Evolutionary conservation across 2,888 invertebrate genomes (phyloP).

Genomic region (Drosophila barbarae): DNA sequence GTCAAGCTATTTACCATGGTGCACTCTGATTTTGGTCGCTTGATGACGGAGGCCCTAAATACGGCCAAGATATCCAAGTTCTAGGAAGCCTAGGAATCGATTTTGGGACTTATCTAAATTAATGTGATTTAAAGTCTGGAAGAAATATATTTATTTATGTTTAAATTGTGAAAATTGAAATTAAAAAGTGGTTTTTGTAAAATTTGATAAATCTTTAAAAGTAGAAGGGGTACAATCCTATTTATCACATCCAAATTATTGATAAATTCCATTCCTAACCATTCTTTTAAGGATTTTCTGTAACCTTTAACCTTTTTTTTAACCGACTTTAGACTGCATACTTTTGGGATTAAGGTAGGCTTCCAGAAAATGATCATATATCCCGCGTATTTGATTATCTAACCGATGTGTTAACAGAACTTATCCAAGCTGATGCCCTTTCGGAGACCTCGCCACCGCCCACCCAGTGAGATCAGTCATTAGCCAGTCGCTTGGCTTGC

Average conservation of each 20-base stretch:
- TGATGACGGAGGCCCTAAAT: conserved; percentile 84
- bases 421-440: conserved; percentile 19
- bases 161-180: not conserved
- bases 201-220: not conserved
- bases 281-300: too few species aligned
- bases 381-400: conserved; percentile 15
- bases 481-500: conserved; percentile 42
- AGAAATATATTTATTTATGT: not conserved
- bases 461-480: conserved; percentile 23
- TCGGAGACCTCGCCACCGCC: conserved; percentile 13
- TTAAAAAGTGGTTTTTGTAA: not conserved
- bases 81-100: conserved; percentile 15
- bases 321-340: not conserved
- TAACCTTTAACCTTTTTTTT: not conserved
- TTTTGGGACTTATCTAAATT: not conserved
- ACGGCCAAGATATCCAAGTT: conserved; percentile 64
- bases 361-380: not conserved
- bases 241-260: not conserved
- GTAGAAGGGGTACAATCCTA: not conserved
- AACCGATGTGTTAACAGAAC: conserved; percentile 1
- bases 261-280: too few species aligned
- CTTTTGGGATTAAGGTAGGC: conserved; percentile 6
- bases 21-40: conserved; percentile 88
- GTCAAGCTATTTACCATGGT: conserved; percentile 91
- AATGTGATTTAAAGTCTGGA: not conserved